Base-by-base conservation (phyloP, 2,888 invertebrate genomes). In the Cheilosia variabilis region DNA sequence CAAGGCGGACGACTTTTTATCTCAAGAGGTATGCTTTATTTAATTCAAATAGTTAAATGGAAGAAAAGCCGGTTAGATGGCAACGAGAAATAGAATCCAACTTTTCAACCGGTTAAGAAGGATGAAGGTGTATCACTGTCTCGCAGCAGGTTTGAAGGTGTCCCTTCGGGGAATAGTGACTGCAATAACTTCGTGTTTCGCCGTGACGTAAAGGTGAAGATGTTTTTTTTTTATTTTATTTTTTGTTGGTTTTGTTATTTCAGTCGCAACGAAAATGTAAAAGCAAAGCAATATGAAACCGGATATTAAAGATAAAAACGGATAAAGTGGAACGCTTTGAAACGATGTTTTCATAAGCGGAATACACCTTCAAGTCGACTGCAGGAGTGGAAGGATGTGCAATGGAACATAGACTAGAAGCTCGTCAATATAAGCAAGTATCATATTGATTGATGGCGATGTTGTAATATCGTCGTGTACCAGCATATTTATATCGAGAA, bases 271-370 rank as follows among this genome's bases (percentile, higher is more conserved):
- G 22, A 65, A 66, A 50, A 65, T 52, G 4, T 15, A 50, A 22
- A 10, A 22, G 10, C 24, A 15, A 22, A 22, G 22, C 55, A 37
- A 57, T 57, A 68, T 53, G 53, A 73, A 71, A 75, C 69, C 75
- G 84, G 84, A 84, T 84, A 84, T 84, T 84, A 80, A 79, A 84
- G 75, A 80, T 84, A 79, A 76, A 84, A 84, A 84, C 60, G 71
- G 84, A 80, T 80, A 79, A 80, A 65, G 41, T 47, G 47, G 53
- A 75, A 71, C 69, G 47, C 43, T 65, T 83, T 66, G 65, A 37
- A 66, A 84, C 53, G 52, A 75, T 73, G 60, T 66, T 45, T 50
- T 37, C 22, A 68, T 41, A 45, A 62, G 68, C 57, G 62, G 50
- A 45, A 77, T 55, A 45, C 27, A 17, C 57, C 31, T 69, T 68